Percentiles rank a stretch among this genome's conserved stretches.
Conservation (phyloP, 2,888 invertebrate species). For the Synergus laeviventris region DNA sequence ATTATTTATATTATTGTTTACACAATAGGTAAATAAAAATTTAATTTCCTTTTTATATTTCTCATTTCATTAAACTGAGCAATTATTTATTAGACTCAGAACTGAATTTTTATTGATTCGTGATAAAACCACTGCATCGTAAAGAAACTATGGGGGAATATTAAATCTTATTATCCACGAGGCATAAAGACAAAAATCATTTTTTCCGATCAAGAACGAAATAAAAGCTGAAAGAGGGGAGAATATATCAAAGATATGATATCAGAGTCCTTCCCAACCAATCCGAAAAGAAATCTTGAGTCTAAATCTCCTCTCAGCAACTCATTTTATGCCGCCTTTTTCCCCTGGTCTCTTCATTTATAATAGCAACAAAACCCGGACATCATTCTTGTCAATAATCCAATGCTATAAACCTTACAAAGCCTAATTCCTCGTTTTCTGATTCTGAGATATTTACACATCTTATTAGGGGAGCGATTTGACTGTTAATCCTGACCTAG, state of each 20-base stretch:
- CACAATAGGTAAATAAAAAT: neutral
- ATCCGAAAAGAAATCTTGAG: neutral
- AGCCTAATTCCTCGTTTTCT: conserved; percentile 25
- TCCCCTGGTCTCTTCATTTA: neutral
- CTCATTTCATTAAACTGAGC: conserved; percentile 8
- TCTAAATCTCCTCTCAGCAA: conserved; percentile 12
- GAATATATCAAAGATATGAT: conserved; percentile 20
- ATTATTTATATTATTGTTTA: neutral
- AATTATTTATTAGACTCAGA: too few species aligned
- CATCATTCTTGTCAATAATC: neutral
- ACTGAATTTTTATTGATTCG: conserved; percentile 2
- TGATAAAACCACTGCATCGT: neutral
- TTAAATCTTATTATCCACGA: conserved; percentile 5
- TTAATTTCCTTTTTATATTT: neutral
- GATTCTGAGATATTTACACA: neutral
- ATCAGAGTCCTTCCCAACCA: neutral
- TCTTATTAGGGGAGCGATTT: conserved; percentile 16
- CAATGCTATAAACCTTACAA: neutral
- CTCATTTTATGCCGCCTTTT: neutral
- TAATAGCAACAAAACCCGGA: conserved; percentile 2
- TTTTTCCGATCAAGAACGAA: conserved; percentile 22
- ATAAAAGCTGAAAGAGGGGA: conserved; percentile 36
- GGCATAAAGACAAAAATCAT: conserved; percentile 17
- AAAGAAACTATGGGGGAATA: conserved; percentile 1
- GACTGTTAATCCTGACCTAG: neutral